Base-by-base conservation (phyloP, 2,888 invertebrate genomes). In the Branchinecta sandiegonensis region DNA sequence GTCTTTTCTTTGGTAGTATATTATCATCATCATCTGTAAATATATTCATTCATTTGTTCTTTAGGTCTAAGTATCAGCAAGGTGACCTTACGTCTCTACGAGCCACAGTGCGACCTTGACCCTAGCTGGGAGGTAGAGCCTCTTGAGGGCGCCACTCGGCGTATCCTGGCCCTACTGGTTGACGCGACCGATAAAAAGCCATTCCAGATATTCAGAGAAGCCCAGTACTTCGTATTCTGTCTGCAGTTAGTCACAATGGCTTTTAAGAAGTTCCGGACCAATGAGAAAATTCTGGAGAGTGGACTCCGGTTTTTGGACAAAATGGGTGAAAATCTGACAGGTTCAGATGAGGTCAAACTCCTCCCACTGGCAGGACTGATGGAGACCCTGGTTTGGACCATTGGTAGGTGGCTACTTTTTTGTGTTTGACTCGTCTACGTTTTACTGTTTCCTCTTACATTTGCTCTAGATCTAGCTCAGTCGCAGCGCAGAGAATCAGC, bases 301-400 rank as follows among this genome's bases (percentile, higher is more conserved):
- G 65, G 48, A 47, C 46, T 46, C 48, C 63, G 13, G 56, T 65
- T 23, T 56, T 47, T 46, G 8, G 14, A 47, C 63, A 12, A 50
- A n/a, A 48, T 67, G 48, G 37, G 17, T 48, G 48, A 73, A 72
- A 72, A 69, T 56, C 72, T 65, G 68, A 70, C 71, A 23, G 71
- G 71, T 12, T 68, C 70, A 46, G 70, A 70, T 10, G 70, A 68
- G n/a, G 56, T 73, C 14, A 69, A 71, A 70, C 84, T 89, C 73
- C 81, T 94, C 75, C 94, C 94, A 7, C 82, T 89, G 50, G 83
- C 85, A 74, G 86, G 89, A 75, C 88, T 95, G 83, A 85, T 93
- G 75, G 82, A 86, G 65, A 79, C 92, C 68, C 81, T 94, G 56
- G 83, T 93, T 70, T 84, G 88, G 73, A 80, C 92, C 46, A 88